These are phyloP conservation scores for Heliconius congener DNA, from an alignment of 1,140 invertebrate genomes.

Conservation along the genomic window DNA sequence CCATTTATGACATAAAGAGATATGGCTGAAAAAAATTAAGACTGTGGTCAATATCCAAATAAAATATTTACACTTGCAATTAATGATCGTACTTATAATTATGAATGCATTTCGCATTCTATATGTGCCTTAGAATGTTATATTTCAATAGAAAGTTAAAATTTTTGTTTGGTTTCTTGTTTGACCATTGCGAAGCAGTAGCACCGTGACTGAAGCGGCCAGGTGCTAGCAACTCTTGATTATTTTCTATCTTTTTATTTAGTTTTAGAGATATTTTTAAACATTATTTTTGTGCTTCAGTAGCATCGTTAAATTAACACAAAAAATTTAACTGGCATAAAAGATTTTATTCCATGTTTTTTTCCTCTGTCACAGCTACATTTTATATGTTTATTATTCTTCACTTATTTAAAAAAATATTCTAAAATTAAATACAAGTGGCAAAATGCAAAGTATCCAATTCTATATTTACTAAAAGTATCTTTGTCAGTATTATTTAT, in stretches of 20 bases:
- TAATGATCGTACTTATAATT: slow-evolving; percentile 25
- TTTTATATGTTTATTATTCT: background rate
- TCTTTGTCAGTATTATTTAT: slow-evolving; percentile 49
- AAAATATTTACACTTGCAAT: slow-evolving; percentile 15
- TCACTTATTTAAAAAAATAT: background rate
- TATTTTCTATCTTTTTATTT: slow-evolving; percentile 70
- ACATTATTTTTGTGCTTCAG: slow-evolving; percentile 56
- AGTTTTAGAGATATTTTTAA: slow-evolving; percentile 68
- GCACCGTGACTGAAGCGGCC: slow-evolving; percentile 60
- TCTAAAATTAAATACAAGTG: background rate
- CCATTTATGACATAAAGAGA: slow-evolving; percentile 15
- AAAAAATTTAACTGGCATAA: background rate
- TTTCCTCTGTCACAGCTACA: background rate
- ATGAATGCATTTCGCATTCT: slow-evolving; percentile 9
- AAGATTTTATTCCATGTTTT: slow-evolving; percentile 5
- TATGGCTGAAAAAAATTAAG: slow-evolving; percentile 1
- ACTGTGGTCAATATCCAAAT: slow-evolving; percentile 23
- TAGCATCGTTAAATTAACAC: slow-evolving; percentile 42
- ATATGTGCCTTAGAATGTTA: slow-evolving; percentile 30
- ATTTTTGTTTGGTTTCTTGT: slow-evolving; percentile 47
- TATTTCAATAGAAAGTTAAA: slow-evolving; percentile 43
- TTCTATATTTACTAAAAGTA: slow-evolving; percentile 1
- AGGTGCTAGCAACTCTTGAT: slow-evolving; percentile 48
- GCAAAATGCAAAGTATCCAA: background rate
- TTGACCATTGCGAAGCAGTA: slow-evolving; percentile 38